phyloP scores from a whole-genome alignment of 2,888 invertebrate genomes.

The Ectobius pallidus region DNA sequence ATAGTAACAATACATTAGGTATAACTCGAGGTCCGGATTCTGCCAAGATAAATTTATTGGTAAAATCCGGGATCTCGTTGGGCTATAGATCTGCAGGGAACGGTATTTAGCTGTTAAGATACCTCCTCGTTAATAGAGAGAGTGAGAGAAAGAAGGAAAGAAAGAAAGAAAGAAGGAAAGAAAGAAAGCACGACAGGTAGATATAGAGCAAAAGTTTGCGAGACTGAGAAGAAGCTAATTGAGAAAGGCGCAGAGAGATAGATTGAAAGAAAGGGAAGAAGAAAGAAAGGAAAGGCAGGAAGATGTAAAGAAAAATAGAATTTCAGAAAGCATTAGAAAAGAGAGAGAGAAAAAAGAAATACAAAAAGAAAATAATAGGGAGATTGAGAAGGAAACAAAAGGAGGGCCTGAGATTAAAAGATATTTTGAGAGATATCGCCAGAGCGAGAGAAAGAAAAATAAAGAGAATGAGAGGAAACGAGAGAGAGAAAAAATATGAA shows the following conservation, averaged over 20 bases:
- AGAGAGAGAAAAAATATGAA: background rate
- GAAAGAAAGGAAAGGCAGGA: background rate
- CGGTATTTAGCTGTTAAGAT: no score
- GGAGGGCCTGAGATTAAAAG: background rate
- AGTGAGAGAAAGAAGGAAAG: background rate
- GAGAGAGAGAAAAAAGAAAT: background rate
- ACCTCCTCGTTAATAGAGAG: no score
- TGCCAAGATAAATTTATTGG: no score
- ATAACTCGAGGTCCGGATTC: no score
- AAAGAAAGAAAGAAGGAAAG: background rate
- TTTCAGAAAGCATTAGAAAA: background rate
- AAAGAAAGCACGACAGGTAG: background rate
- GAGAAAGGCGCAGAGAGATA: background rate
- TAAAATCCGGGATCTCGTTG: no score
- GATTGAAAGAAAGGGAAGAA: background rate
- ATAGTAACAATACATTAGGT: no score
- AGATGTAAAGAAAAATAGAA: background rate
- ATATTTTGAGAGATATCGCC: background rate
- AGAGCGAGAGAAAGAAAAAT: background rate
- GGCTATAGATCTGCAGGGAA: no score
- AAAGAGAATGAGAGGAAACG: background rate
- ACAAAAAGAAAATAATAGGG: background rate
- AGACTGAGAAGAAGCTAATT: background rate
- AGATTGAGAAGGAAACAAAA: background rate
- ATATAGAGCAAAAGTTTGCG: background rate